Percentiles rank a stretch among this genome's conserved stretches.
These are phyloP conservation scores for Ecdyonurus torrentis DNA, from an alignment of 2,888 invertebrate genomes.

Conservation along the genomic window DNA sequence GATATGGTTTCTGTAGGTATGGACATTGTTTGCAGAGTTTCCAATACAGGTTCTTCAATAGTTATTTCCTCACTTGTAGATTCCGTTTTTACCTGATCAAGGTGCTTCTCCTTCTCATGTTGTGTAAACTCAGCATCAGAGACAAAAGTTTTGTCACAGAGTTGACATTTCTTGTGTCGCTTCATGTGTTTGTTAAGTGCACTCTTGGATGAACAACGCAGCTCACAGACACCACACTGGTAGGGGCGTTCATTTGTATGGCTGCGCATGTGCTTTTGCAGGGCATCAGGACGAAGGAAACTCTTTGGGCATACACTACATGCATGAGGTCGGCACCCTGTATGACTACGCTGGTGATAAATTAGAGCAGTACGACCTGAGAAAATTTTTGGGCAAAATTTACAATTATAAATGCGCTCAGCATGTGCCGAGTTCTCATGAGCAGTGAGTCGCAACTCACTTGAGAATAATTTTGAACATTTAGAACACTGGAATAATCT, in stretches of 20 bases:
- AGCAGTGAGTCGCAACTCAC: constrained; percentile 9
- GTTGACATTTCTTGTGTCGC: neutral
- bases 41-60: too few relatives aligned
- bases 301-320: constrained; percentile 16
- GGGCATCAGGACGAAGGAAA: constrained; percentile 15
- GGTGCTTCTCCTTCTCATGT: too few relatives aligned
- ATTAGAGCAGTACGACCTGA: constrained; percentile 10
- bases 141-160: too few relatives aligned
- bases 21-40: too few relatives aligned
- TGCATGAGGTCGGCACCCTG: constrained; percentile 16
- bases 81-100: too few relatives aligned
- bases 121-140: too few relatives aligned
- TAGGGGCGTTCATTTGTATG: constrained; percentile 14
- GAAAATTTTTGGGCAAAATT: constrained; percentile 13
- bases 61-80: too few relatives aligned
- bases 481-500: constrained; percentile 7
- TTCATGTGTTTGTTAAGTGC: constrained; percentile 15
- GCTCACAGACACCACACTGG: constrained; percentile 15
- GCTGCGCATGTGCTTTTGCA: constrained; percentile 15
- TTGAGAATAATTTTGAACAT: constrained; percentile 10
- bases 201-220: constrained; percentile 15
- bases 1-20: too few relatives aligned
- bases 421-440: constrained; percentile 9
- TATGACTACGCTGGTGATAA: constrained; percentile 13
- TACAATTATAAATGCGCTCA: constrained; percentile 5